phyloP scores from a whole-genome alignment of 2,888 invertebrate species.

The Pterostichus niger region DNA sequence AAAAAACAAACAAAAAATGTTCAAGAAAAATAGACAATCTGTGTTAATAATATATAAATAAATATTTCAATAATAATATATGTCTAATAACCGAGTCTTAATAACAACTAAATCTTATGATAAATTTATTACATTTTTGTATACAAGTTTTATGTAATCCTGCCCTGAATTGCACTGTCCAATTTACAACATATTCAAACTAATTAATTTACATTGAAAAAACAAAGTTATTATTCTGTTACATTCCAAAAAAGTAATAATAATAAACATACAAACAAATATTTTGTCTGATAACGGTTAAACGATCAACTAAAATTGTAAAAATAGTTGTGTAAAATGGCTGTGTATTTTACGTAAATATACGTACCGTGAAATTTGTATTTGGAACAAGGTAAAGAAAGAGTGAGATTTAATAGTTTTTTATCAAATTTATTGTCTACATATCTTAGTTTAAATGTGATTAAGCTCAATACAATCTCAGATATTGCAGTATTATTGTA shows the following conservation, averaged over 20 bases:
- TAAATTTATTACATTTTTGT: conserved; percentile 2
- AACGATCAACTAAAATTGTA: background rate
- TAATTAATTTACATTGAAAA: no score
- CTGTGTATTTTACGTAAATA: conserved; percentile 5
- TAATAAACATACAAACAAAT: no score
- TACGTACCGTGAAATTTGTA: background rate
- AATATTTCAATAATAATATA: background rate
- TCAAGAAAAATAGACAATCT: background rate
- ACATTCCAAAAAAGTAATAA: background rate
- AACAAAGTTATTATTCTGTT: background rate
- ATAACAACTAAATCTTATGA: conserved; percentile 6
- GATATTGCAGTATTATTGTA: no score
- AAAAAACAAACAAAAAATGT: no score
- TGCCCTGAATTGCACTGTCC: no score
- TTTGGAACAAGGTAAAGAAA: background rate
- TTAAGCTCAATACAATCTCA: no score
- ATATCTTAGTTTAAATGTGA: no score
- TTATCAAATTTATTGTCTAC: no score
- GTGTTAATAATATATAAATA: conserved; percentile 3
- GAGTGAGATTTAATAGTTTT: background rate
- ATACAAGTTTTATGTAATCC: background rate
- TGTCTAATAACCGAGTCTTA: background rate
- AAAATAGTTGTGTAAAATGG: conserved; percentile 22
- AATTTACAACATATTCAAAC: no score
- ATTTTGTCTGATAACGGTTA: background rate